Evolutionary conservation across 2,113 vertebrate species (phyloP), one percentile per base, ranked within the genome.

Genomic region (Barbus barbus): DNA sequence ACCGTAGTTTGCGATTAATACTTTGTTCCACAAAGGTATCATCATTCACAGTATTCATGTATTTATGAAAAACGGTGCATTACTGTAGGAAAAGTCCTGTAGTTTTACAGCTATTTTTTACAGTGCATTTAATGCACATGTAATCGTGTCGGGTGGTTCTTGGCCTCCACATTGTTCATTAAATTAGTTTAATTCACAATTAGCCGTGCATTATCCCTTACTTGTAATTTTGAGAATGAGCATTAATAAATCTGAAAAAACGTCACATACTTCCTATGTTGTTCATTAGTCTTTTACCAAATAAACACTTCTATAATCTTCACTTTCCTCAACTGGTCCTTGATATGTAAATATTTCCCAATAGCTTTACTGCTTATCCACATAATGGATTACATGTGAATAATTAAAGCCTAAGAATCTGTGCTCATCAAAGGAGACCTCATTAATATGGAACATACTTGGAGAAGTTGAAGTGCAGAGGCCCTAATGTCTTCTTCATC

Each of bases 331-430:
- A 82, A 26, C 33, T 24, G 20, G 51, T 61, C 51, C 31, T 81
- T 22, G 31, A 83, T 76, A 77, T 18, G 41, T 80, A 84, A 75
- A 81, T 80, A 36, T 76, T 33, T 22, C 5, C 41, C 58, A 44
- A 16, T 22, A 26, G n/a, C n/a, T 56, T 31, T 22, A 28, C 73
- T 69, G 8, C 44, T 67, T 38, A 81, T 86, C 31, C 51, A 18
- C 44, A 53, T 28, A 81, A 75, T 84, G 24, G 20, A 51, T 18
- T 12, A 77, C 46, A 78, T 13, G 16, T 38, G 22, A 82, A 69
- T 69, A 56, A 78, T 78, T 56, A 44, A 75, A 16, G 67, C 67
- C 82, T 85, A 78, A 80, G 46, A 79, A 82, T 75, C 20, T 58
- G 78, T 74, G 26, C 36, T 44, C 44, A 48, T 84, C 82, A 80